A percentile compares a stretch with the other conserved stretches of the same genome.
phyloP scores from a whole-genome alignment of 1,140 invertebrate genomes.

The Caenorhabditis remanei region DNA sequence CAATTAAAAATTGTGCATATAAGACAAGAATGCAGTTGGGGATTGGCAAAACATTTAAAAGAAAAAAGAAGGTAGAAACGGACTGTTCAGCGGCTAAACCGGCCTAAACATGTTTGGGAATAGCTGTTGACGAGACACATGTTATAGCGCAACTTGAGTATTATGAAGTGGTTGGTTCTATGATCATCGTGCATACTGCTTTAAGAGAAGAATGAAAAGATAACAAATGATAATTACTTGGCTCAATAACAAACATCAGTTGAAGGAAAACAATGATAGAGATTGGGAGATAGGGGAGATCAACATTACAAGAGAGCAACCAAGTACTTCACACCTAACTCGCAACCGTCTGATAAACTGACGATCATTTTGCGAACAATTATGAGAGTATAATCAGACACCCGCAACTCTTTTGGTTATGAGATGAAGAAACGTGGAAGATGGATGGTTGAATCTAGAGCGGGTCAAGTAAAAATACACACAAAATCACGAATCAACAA shows the following conservation, averaged over 20 bases:
- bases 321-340: conserved; percentile 30
- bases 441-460: background rate
- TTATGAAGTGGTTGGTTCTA: conserved; percentile 55
- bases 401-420: conserved; percentile 10
- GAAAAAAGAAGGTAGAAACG: background rate
- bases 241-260: conserved; percentile 18
- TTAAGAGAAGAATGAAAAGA: background rate
- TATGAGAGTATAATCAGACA: conserved; percentile 49
- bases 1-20: conserved; percentile 9
- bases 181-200: conserved; percentile 36
- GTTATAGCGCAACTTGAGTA: conserved; percentile 50
- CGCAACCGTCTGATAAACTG: conserved; percentile 28
- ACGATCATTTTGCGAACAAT: conserved; percentile 42
- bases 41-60: background rate
- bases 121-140: conserved; percentile 46
- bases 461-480: conserved; percentile 32
- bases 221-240: background rate
- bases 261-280: conserved; percentile 6
- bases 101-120: conserved; percentile 14
- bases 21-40: conserved; percentile 45
- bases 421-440: conserved; percentile 8
- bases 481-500: conserved; percentile 43
- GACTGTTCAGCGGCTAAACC: conserved; percentile 33
- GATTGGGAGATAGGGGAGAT: conserved; percentile 39
- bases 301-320: conserved; percentile 32